These are phyloP conservation scores for Polypedilum pembai DNA, from an alignment of 1,140 invertebrate species.

Conservation along the genomic window DNA sequence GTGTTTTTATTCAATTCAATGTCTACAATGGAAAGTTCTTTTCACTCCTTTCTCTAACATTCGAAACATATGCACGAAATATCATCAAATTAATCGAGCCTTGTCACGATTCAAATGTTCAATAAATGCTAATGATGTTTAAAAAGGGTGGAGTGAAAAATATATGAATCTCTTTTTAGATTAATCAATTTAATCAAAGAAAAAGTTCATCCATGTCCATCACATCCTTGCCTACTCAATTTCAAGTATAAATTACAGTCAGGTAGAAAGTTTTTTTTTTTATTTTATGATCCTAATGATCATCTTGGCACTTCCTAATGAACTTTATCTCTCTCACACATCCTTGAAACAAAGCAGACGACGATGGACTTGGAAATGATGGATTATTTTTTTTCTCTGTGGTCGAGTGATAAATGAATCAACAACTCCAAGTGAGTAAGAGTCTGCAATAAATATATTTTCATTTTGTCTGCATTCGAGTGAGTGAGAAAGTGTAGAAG, in stretches of 20 bases:
- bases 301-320: slow-evolving; percentile 1
- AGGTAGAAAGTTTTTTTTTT: slow-evolving; percentile 2
- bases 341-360: neutral
- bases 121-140: neutral
- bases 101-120: slow-evolving; percentile 23
- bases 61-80: neutral
- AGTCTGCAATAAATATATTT: no score
- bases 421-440: no score
- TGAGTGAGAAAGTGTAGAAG: neutral
- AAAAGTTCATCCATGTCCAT: slow-evolving; percentile 7
- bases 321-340: neutral
- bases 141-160: neutral
- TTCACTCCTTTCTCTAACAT: neutral
- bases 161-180: neutral
- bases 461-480: neutral
- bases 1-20: neutral
- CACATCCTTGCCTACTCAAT: neutral
- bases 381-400: neutral
- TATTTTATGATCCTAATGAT: slow-evolving; percentile 4
- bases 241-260: neutral
- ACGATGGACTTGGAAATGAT: neutral
- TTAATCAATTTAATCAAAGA: neutral
- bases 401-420: no score
- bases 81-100: slow-evolving; percentile 8
- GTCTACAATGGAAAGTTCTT: neutral